These are phyloP conservation scores for Acholoe squamosa DNA, from an alignment of 2,888 invertebrate genomes.

Conservation along the genomic window DNA sequence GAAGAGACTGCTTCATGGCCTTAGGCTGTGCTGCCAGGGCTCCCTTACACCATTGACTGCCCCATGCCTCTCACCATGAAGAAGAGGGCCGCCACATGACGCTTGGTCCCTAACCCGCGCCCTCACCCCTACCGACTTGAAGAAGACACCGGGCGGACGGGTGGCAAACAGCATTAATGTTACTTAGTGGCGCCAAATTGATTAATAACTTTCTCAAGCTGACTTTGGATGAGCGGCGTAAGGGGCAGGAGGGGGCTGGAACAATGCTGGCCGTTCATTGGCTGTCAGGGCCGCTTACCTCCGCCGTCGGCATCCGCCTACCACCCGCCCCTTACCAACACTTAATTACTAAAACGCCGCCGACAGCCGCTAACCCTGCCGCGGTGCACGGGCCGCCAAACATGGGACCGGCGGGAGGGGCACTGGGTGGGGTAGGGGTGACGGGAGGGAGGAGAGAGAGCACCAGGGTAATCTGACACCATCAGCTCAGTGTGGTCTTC, in stretches of 20 bases:
- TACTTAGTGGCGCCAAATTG: conserved; percentile 57
- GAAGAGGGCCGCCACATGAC: not conserved
- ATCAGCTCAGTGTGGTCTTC: not conserved
- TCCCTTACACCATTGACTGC: too few relatives aligned
- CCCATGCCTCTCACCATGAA: not conserved
- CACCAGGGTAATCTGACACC: conserved; percentile 1
- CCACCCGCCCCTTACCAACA: conserved; percentile 8
- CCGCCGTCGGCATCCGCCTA: not conserved
- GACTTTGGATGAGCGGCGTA: conserved; percentile 35
- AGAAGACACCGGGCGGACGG: not conserved
- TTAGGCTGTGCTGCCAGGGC: too few relatives aligned
- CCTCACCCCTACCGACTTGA: not conserved
- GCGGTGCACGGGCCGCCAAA: conserved; percentile 22
- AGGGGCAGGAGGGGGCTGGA: not conserved
- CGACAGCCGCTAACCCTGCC: conserved; percentile 55
- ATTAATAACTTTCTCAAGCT: conserved; percentile 62
- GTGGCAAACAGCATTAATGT: conserved; percentile 61
- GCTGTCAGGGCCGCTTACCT: conserved; percentile 40
- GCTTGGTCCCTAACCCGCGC: not conserved
- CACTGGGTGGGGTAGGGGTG: conserved; percentile 1
- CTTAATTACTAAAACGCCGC: conserved; percentile 59
- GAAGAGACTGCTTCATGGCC: too few relatives aligned
- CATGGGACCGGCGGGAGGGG: not conserved
- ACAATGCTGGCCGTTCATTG: conserved; percentile 57
- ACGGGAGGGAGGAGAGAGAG: not conserved